Evolutionary conservation across 1,140 invertebrate genomes (phyloP).

Genomic region (Panonychus citri): DNA sequence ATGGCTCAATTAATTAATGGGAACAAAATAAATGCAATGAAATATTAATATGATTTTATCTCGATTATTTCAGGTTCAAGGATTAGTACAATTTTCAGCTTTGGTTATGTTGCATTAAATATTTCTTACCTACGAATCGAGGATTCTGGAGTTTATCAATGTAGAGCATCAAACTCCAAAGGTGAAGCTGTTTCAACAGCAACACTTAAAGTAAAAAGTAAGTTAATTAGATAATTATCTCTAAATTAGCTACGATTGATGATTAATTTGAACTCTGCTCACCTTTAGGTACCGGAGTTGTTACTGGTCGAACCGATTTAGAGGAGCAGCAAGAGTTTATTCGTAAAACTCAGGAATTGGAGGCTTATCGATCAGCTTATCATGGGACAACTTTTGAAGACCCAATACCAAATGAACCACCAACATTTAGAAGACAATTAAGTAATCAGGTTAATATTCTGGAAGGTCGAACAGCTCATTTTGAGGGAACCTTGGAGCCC

Average conservation of each 20-base stretch:
- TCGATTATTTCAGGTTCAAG: slow-evolving; percentile 29
- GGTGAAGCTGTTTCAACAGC: slow-evolving; percentile 67
- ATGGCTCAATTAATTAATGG: no score
- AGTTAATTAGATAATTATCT: not conserved
- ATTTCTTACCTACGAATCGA: slow-evolving; percentile 28
- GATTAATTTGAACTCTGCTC: slow-evolving; percentile 72
- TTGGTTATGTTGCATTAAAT: slow-evolving; percentile 42
- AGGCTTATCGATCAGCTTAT: slow-evolving; percentile 56
- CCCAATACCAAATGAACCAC: slow-evolving; percentile 54
- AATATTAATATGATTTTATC: no score
- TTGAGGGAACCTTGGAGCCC: slow-evolving; percentile 82
- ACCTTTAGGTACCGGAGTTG: slow-evolving; percentile 37
- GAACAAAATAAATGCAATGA: no score
- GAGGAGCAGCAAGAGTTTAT: slow-evolving; percentile 76
- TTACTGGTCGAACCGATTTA: slow-evolving; percentile 54
- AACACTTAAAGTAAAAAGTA: slow-evolving; percentile 39
- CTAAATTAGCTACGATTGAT: slow-evolving; percentile 47
- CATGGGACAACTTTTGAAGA: slow-evolving; percentile 29
- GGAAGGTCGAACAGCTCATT: slow-evolving; percentile 84
- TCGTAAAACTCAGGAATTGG: slow-evolving; percentile 53
- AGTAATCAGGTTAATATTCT: slow-evolving; percentile 36
- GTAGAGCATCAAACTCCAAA: slow-evolving; percentile 4
- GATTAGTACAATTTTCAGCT: slow-evolving; percentile 60
- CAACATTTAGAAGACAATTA: slow-evolving; percentile 71
- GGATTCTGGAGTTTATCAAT: slow-evolving; percentile 33